Percentiles rank a stretch among this genome's conserved stretches.
These are phyloP conservation scores for Fratercula arctica DNA, from an alignment of 2,797 vertebrate species.

Conservation along the genomic window DNA sequence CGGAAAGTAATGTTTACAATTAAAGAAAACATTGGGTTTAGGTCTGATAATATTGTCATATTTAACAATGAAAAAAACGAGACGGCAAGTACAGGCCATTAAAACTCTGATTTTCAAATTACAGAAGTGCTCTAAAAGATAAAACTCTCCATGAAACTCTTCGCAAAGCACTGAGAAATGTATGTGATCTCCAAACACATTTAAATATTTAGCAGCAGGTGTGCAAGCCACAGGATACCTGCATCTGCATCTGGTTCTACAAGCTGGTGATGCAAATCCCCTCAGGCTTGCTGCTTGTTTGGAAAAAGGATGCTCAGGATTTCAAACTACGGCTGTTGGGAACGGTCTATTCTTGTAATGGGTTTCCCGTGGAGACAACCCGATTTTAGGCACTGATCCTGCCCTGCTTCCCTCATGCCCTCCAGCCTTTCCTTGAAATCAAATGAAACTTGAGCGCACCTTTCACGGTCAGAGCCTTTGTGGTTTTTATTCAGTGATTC, in stretches of 20 bases:
- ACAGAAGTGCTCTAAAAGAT: background rate
- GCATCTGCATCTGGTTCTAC: constrained; percentile 68
- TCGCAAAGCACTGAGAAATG: constrained; percentile 38
- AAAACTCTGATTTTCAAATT: constrained; percentile 39
- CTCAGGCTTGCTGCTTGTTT: constrained; percentile 45
- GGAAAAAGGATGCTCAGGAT: constrained; percentile 4
- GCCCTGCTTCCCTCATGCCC: background rate
- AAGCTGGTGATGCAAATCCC: constrained; percentile 39
- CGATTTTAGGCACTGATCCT: background rate
- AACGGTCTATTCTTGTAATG: background rate
- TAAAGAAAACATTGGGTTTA: background rate
- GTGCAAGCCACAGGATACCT: constrained; percentile 61
- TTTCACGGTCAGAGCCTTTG: background rate
- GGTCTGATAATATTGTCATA: background rate
- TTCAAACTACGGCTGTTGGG: background rate
- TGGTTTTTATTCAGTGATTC: constrained; percentile 18
- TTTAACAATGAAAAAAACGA: background rate
- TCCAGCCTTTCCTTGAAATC: background rate
- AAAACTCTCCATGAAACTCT: constrained; percentile 12
- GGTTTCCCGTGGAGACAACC: background rate
- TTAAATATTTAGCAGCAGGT: constrained; percentile 66
- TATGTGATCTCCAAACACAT: constrained; percentile 53
- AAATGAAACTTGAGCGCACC: background rate
- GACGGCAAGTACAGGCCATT: background rate
- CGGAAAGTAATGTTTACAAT: background rate